A percentile compares a stretch with the other conserved stretches of the same genome.
phyloP scores from a whole-genome alignment of 2,797 vertebrate genomes.

The Acanthurus tractus region DNA sequence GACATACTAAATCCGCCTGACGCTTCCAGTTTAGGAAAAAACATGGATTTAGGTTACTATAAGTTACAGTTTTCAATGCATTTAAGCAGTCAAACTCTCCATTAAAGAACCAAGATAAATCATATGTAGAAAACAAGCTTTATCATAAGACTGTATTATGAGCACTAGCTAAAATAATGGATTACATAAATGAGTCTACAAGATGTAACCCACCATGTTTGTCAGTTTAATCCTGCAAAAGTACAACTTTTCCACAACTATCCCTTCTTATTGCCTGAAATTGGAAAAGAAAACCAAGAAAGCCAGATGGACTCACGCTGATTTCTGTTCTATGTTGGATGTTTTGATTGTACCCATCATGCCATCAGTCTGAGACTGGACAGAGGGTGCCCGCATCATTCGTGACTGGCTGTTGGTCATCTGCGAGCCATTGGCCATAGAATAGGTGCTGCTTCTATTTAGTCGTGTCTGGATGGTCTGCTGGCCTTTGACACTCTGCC shows the following conservation, averaged over 20 bases:
- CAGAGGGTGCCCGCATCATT: background rate
- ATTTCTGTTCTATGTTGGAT: conserved; percentile 49
- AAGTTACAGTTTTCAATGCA: too few relatives aligned
- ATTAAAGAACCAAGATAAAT: too few relatives aligned
- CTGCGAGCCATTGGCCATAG: conserved; percentile 32
- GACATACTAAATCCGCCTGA: background rate
- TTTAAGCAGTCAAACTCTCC: too few relatives aligned
- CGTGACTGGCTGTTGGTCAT: conserved; percentile 45
- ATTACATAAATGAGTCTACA: background rate
- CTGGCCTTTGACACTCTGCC: conserved; percentile 35
- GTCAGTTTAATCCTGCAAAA: too few relatives aligned
- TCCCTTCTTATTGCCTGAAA: background rate
- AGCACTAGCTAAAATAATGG: background rate
- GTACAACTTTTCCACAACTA: background rate
- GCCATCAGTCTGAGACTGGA: conserved; percentile 41
- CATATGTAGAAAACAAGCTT: too few relatives aligned
- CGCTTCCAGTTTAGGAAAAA: background rate
- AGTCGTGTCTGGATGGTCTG: background rate
- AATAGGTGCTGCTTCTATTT: conserved; percentile 51
- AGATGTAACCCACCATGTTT: background rate
- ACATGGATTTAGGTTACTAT: too few relatives aligned
- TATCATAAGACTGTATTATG: too few relatives aligned
- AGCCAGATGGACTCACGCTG: conserved; percentile 67
- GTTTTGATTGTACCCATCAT: conserved; percentile 51
- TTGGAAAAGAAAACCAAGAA: background rate